Conservation (phyloP, 2,113 vertebrate species). For the Pseudolaguvia tuberculata region DNA sequence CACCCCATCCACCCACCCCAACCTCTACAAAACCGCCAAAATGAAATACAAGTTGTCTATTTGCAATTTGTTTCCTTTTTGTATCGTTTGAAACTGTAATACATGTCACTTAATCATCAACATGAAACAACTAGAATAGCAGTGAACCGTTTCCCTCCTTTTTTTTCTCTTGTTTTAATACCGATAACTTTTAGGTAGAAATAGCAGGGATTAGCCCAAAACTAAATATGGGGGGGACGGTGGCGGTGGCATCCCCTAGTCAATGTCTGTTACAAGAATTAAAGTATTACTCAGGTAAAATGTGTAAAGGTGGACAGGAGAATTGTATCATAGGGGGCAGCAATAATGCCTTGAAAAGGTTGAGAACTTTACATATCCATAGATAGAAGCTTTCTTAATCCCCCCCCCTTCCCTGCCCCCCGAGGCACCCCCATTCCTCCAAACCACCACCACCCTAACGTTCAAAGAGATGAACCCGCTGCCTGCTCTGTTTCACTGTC, state of each 20-base stretch:
- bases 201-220: constrained; percentile 89
- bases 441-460: constrained; percentile 55
- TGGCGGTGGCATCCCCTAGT: constrained; percentile 19
- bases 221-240: constrained; percentile 45
- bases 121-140: constrained; percentile 69
- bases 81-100: constrained; percentile 72
- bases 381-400: constrained; percentile 52
- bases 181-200: constrained; percentile 52
- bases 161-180: constrained; percentile 74
- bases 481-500: constrained; percentile 75
- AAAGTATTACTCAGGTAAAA: constrained; percentile 98
- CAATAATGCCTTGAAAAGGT: constrained; percentile 74
- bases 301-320: constrained; percentile 62
- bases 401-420: too few species aligned
- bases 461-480: constrained; percentile 71
- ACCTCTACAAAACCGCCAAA: constrained; percentile 60
- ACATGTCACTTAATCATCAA: constrained; percentile 69
- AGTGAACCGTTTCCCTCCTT: constrained; percentile 33
- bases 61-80: constrained; percentile 45
- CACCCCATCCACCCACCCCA: constrained; percentile 70
- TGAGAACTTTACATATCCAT: constrained; percentile 64
- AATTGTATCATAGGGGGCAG: constrained; percentile 72
- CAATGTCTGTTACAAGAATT: constrained; percentile 85
- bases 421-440: constrained; percentile 68
- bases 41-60: constrained; percentile 80